Conservation (phyloP, 2,797 vertebrate species). For the Phrynocephalus vlangalii region DNA sequence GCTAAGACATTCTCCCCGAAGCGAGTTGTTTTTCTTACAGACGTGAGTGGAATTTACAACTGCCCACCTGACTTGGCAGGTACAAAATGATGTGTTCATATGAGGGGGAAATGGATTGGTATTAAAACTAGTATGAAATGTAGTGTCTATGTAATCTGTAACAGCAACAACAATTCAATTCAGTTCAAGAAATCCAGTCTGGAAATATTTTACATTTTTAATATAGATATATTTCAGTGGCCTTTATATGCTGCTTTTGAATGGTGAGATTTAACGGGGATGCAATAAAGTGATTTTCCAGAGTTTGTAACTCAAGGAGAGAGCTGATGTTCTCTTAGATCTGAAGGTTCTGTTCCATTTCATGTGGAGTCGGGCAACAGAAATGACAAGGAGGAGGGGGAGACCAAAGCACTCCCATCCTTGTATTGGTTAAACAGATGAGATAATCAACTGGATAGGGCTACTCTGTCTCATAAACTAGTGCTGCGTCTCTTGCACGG, state of each 20-base stretch:
- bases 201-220: neutral
- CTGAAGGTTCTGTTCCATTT: too few relatives aligned
- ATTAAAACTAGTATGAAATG: neutral
- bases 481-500: neutral
- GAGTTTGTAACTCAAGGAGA: neutral
- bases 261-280: neutral
- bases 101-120: neutral
- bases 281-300: neutral
- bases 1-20: slow-evolving; percentile 14
- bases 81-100: neutral
- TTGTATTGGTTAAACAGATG: too few relatives aligned
- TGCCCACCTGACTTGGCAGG: neutral
- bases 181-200: neutral
- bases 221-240: neutral
- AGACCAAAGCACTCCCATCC: too few relatives aligned
- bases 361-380: too few relatives aligned
- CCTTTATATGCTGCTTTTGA: neutral
- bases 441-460: too few relatives aligned
- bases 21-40: slow-evolving; percentile 27
- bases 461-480: neutral
- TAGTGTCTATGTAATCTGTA: neutral
- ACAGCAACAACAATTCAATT: neutral
- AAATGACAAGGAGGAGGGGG: too few relatives aligned
- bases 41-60: neutral
- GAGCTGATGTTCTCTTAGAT: too few relatives aligned